A percentile compares a stretch with the other conserved stretches of the same genome.
Evolutionary conservation across 2,113 vertebrate genomes (phyloP).

Genomic region (Nettapus auritus): DNA sequence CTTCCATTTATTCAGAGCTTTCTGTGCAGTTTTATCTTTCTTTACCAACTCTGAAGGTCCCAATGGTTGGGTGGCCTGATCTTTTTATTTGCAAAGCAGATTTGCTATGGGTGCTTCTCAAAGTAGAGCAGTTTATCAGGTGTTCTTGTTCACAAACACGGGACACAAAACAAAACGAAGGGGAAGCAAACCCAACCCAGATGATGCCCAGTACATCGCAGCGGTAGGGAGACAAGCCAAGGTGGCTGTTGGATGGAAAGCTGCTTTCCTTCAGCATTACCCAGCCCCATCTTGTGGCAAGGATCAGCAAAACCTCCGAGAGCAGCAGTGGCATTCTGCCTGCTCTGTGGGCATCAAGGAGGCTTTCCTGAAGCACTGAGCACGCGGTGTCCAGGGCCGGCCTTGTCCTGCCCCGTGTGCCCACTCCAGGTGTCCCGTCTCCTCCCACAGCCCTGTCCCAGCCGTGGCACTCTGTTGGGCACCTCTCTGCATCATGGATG

Average conservation of each 20-base stretch:
- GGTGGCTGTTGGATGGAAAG: not conserved
- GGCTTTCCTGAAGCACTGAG: not conserved
- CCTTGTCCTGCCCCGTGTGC: not conserved
- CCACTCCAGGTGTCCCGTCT: not conserved
- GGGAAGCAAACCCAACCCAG: not conserved
- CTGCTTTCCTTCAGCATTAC: not conserved
- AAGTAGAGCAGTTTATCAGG: not conserved
- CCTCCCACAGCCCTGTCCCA: not conserved
- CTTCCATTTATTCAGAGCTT: not conserved
- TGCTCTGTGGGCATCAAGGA: not conserved
- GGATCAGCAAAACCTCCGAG: not conserved
- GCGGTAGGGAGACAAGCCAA: rapidly evolving
- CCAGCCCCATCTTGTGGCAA: not conserved
- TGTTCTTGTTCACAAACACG: not conserved
- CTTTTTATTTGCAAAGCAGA: not conserved
- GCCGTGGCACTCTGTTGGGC: too few relatives aligned
- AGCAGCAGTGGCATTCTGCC: not conserved
- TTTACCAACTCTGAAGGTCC: not conserved
- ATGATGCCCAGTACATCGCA: not conserved
- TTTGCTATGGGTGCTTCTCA: not conserved
- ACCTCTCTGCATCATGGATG: too few relatives aligned
- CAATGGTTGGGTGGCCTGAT: not conserved
- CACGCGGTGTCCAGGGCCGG: rapidly evolving
- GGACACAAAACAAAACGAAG: rapidly evolving
- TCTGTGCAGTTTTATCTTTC: not conserved